Base-by-base conservation (phyloP, 2,113 vertebrate species). In the Myocastor coypus region DNA sequence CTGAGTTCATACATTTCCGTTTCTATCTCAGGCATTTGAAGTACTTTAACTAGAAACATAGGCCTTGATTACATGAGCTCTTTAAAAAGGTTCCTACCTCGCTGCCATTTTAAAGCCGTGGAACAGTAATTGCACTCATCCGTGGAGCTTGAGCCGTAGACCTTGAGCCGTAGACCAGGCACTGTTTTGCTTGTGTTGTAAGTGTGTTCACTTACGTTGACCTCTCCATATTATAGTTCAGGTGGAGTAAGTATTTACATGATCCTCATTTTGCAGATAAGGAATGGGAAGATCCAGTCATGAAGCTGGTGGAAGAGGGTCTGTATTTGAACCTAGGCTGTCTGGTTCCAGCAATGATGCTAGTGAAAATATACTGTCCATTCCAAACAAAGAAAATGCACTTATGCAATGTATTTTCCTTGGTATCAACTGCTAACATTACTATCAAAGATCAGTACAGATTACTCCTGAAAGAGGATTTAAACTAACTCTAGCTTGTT, bases 11-110 rank as follows among this genome's bases (percentile, higher is more conserved):
- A 69, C 14, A 46, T 46, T 50, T 42, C 30, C 82, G 24, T 61
- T 94, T 94, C 57, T 84, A 24, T 32, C 24, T 40, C 90, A 68
- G 19, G 1, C 61, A 95, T 94, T 80, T 94, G 50, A n/a, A 63
- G 32, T 3, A 57, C 20, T 77, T 66, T 83, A 7, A 78, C 5
- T 84, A 77, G 81, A 75, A 80, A 90, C 16, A 5, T 50, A 28
- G 13, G n/a, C 93, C 37, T 95, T 94, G 61, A 83, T 77, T 71
- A 24, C 17, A 34, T 10, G 71, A 34, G 10, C 28, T 40, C n/a
- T 71, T 64, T 69, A 0, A 59, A 91, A 89, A 63, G 19, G 17
- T 3, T 55, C 69, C 81, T 14, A 42, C 13, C 13, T 13, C 22
- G 71, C 59, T 73, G 7, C 5, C 40, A 83, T 71, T 94, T 86